Percentiles rank a stretch among this genome's conserved stretches.
These are phyloP conservation scores for Oenanthe melanoleuca DNA, from an alignment of 2,113 vertebrate genomes.

Conservation along the genomic window DNA sequence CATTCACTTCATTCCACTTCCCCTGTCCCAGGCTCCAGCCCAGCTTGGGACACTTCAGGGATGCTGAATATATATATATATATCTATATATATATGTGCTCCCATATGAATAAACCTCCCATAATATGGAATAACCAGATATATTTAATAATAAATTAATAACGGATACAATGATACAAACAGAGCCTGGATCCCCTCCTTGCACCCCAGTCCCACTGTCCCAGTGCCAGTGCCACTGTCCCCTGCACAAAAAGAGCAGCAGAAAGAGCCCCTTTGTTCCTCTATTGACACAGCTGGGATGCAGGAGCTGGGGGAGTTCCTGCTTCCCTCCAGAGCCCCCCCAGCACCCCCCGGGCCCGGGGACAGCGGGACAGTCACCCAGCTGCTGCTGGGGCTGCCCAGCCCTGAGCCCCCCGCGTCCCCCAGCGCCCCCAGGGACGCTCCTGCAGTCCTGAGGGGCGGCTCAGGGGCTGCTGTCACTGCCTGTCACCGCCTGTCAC, in stretches of 20 bases:
- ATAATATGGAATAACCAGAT: neutral
- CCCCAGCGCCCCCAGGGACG: neutral
- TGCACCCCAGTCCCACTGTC: neutral
- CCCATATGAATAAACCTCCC: neutral
- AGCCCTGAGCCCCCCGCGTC: no score
- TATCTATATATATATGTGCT: no score
- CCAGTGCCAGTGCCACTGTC: conserved; percentile 11
- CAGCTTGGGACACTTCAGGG: neutral
- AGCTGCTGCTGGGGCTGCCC: no score
- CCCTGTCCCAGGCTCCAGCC: neutral
- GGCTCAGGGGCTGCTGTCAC: neutral
- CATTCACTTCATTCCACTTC: neutral
- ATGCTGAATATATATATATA: no score
- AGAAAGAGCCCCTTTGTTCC: conserved; percentile 49
- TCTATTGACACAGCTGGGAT: conserved; percentile 69
- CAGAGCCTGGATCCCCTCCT: neutral
- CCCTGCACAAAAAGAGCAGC: neutral
- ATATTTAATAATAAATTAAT: rapidly evolving
- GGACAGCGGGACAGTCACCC: no score
- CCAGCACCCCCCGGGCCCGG: no score
- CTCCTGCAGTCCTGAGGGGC: rapidly evolving
- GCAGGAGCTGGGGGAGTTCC: neutral
- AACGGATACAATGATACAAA: rapidly evolving
- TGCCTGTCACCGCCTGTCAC: rapidly evolving
- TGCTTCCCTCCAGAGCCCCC: no score